Base-by-base conservation (phyloP, 35 echinoderm and acorn worm genomes). In the Ophioderma brevispina region DNA sequence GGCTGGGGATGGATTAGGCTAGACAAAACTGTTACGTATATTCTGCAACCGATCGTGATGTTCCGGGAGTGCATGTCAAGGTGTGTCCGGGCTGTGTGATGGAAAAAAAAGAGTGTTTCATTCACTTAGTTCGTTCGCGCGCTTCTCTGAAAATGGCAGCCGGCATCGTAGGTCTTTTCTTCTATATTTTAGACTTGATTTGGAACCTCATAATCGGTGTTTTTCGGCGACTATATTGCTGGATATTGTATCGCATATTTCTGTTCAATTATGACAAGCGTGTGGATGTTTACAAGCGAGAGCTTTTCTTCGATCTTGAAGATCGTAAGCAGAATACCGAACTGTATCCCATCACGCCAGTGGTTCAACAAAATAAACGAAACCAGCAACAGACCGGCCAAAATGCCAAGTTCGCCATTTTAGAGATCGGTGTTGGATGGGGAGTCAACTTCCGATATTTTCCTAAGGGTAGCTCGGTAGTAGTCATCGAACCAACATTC, bases 401-500 rank as follows among this genome's bases (percentile, higher is more conserved):
- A 13, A 25, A 70, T 25, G 59, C 10, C 59, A 70, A 70, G 80
- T 43, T 82, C 8, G 42, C 80, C 0, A 70, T 92, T 32, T 76
- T 92, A 10, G 90, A 92, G 52, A 86, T 92, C 43, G 90, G 90
- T 13, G 84, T 82, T 38, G 90, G 90, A 37, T 78, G 70, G 31
- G 90, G 90, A 36, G 90, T 59, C 23, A 92, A 92, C 42, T 92
- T 92, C 75, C 6, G 85, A 40, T 92, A 59, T 42, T 87, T 79
- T 39, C 90, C 90, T 2, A 36, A 55, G 11, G 75, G 77, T 82
- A 79, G 39, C 35, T 52, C 64, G 42, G 77, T 92, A 30, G 8
- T 59, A 25, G 64, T 39, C 1, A 40, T 80, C 34, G 78, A 89
- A 82, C 80, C 35, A 39, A 76, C 18, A 17, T 36, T 64, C 32